Conservation (phyloP, 2,888 invertebrate genomes). For the Selenia dentaria region DNA sequence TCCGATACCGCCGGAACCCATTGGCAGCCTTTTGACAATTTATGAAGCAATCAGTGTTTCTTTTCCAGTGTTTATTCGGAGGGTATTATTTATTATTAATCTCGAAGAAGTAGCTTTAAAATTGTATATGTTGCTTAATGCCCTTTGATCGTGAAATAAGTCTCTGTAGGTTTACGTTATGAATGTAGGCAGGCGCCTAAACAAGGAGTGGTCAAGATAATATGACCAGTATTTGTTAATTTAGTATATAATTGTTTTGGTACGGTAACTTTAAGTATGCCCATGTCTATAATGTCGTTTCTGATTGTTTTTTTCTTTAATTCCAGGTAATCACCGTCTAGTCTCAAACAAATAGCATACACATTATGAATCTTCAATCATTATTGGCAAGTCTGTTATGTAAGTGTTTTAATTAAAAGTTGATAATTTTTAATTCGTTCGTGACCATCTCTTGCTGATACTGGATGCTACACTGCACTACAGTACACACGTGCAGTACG, state of each 20-base stretch:
- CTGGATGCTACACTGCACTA: neutral
- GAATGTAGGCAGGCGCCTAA: constrained; percentile 59
- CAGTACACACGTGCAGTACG: neutral
- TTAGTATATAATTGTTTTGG: neutral
- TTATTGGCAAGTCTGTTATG: neutral
- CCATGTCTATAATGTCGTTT: too few relatives aligned
- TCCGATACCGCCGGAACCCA: constrained; percentile 57
- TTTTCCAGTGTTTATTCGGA: constrained; percentile 68
- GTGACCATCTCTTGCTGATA: constrained; percentile 3
- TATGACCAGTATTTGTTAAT: constrained; percentile 3
- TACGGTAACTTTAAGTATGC: neutral
- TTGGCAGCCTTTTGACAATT: constrained; percentile 72
- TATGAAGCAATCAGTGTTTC: constrained; percentile 78
- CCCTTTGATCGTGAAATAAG: constrained; percentile 58
- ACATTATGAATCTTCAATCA: neutral
- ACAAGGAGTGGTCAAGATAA: constrained; percentile 52
- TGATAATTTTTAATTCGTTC: constrained; percentile 23
- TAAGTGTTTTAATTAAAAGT: constrained; percentile 15
- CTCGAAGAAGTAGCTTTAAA: constrained; percentile 62
- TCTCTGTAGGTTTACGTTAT: constrained; percentile 71
- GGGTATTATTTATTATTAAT: constrained; percentile 71
- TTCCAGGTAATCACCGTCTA: constrained; percentile 6
- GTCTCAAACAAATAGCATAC: neutral
- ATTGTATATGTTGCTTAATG: constrained; percentile 78
- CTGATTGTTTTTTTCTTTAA: neutral